Evolutionary conservation across 2,888 invertebrate species (phyloP).

Genomic region (Hyalella azteca): DNA sequence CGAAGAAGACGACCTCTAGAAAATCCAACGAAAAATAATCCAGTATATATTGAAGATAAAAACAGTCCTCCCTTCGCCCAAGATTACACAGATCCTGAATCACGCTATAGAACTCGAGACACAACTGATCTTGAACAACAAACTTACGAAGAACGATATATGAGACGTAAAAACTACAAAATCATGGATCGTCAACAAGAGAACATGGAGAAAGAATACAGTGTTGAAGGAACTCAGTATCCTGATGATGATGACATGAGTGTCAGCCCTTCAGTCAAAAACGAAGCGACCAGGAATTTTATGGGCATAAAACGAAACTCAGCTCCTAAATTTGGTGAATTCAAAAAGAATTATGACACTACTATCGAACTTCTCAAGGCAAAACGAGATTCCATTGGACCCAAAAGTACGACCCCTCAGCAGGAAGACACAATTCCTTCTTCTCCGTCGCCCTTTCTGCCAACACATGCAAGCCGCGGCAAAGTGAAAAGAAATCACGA

Average conservation of each 20-base stretch:
- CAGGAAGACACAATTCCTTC: background rate
- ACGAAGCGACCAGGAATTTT: background rate
- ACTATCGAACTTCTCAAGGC: slow-evolving; percentile 10
- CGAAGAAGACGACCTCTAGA: background rate
- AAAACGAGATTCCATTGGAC: slow-evolving; percentile 1
- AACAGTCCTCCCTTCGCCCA: background rate
- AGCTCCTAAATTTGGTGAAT: background rate
- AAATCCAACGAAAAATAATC: background rate
- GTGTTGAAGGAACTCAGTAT: background rate
- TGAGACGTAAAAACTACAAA: background rate
- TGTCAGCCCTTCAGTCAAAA: slow-evolving; percentile 12
- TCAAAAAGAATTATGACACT: background rate
- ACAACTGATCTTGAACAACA: background rate
- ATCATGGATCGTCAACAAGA: background rate
- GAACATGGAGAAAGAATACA: background rate
- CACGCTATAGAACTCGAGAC: background rate
- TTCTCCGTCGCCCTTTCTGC: background rate
- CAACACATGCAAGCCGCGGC: background rate
- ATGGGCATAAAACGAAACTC: background rate
- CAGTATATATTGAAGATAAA: background rate
- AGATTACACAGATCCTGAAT: slow-evolving; percentile 12
- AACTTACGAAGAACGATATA: background rate
- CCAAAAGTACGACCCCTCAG: background rate
- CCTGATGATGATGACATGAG: slow-evolving; percentile 16
- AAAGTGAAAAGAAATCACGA: background rate